These are phyloP conservation scores for Rhimphoctona megacephalus DNA, from an alignment of 2,888 invertebrate genomes.

Conservation along the genomic window DNA sequence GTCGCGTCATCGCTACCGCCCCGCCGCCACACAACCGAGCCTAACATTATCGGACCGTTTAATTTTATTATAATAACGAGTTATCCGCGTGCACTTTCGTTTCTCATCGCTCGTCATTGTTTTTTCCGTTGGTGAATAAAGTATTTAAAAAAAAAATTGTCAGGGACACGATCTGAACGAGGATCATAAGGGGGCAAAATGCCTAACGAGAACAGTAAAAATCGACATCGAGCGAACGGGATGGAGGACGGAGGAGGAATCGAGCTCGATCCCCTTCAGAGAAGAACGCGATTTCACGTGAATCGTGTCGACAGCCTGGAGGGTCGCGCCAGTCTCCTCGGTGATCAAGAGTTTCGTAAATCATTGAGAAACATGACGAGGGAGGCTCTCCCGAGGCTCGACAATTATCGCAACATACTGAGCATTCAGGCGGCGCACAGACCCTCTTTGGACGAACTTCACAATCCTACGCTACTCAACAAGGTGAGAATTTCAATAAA, in stretches of 20 bases:
- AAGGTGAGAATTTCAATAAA: conserved; percentile 87
- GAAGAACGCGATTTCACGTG: conserved; percentile 87
- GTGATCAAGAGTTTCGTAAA: conserved; percentile 82
- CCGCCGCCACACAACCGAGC: background rate
- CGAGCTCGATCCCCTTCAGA: conserved; percentile 83
- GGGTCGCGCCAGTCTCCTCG: conserved; percentile 82
- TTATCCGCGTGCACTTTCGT: background rate
- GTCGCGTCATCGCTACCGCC: conserved; percentile 4
- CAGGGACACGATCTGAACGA: background rate
- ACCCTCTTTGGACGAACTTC: conserved; percentile 95
- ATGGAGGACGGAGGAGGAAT: conserved; percentile 76
- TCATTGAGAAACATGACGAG: conserved; percentile 89
- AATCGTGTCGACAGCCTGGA: conserved; percentile 87
- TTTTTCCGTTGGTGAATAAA: background rate
- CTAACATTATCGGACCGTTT: background rate
- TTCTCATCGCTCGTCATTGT: background rate
- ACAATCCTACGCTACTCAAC: conserved; percentile 92
- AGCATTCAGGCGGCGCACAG: conserved; percentile 94
- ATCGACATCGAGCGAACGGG: conserved; percentile 74
- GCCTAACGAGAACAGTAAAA: conserved; percentile 80
- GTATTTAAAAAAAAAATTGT: background rate
- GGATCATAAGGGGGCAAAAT: conserved; percentile 41
- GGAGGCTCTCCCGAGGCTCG: conserved; percentile 94
- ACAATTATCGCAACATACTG: conserved; percentile 95
- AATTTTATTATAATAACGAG: background rate